These are phyloP conservation scores for Steinernema carpocapsae DNA, from an alignment of 2,888 invertebrate species.

Conservation along the genomic window DNA sequence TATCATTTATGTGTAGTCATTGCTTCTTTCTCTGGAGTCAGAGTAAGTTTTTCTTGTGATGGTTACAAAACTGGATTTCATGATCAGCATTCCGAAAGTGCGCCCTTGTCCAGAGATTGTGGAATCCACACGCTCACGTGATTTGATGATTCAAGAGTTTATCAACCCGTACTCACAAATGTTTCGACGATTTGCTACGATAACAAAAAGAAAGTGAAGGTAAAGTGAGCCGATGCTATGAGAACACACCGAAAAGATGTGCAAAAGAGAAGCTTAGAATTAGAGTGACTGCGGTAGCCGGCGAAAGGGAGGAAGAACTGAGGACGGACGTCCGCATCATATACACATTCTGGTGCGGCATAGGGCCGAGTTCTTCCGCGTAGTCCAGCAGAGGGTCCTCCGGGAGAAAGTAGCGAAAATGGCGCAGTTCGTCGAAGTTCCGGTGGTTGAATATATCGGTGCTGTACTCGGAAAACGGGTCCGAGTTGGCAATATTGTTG, in stretches of 20 bases:
- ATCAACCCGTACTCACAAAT: neutral
- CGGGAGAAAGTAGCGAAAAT: conserved; percentile 45
- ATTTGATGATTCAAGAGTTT: no score
- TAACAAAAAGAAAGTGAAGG: neutral
- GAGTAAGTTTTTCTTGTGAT: no score
- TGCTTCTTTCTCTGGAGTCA: no score
- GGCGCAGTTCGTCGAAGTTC: conserved; percentile 44
- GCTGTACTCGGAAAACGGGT: conserved; percentile 47
- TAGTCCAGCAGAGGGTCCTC: conserved; percentile 45
- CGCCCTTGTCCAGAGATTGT: no score
- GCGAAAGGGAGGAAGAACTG: neutral
- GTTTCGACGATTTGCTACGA: neutral
- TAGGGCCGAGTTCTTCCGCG: neutral
- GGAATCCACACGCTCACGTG: no score
- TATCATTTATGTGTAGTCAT: no score
- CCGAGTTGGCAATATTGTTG: conserved; percentile 45
- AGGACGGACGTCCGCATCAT: conserved; percentile 20
- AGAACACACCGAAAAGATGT: neutral
- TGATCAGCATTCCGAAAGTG: no score
- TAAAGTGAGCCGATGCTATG: neutral
- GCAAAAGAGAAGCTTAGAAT: neutral
- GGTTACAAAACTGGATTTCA: no score
- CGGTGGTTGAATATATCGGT: conserved; percentile 40
- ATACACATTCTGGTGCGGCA: conserved; percentile 23
- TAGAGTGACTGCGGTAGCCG: neutral